Conservation (phyloP, 2,888 invertebrate species). For the Sisyra terminalis region DNA sequence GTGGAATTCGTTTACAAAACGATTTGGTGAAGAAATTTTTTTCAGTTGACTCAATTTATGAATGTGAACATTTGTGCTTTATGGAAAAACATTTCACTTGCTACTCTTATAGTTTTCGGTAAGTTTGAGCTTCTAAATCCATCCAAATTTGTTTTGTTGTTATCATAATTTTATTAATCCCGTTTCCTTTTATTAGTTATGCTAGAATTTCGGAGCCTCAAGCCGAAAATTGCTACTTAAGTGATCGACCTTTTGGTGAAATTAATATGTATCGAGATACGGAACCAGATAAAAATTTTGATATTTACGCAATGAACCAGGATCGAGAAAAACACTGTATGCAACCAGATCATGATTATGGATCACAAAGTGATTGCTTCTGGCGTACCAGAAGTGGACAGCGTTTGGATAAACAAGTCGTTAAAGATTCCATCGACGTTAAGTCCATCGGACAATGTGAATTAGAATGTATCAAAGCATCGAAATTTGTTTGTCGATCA, state of each 20-base stretch:
- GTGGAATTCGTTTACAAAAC: slow-evolving; percentile 57
- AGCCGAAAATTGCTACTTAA: slow-evolving; percentile 62
- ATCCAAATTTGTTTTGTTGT: background rate
- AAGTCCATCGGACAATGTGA: slow-evolving; percentile 65
- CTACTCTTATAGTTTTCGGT: slow-evolving; percentile 63
- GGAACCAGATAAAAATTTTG: slow-evolving; percentile 56
- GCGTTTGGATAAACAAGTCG: slow-evolving; percentile 43
- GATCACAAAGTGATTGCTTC: slow-evolving; percentile 41
- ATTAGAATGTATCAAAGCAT: slow-evolving; percentile 56
- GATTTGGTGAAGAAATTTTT: slow-evolving; percentile 47
- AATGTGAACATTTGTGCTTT: slow-evolving; percentile 61
- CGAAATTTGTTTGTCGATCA: slow-evolving; percentile 60
- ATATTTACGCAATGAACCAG: slow-evolving; percentile 59
- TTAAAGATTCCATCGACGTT: slow-evolving; percentile 46
- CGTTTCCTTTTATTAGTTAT: slow-evolving; percentile 20
- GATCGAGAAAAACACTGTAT: slow-evolving; percentile 31
- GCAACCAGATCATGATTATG: slow-evolving; percentile 14
- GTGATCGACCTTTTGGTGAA: slow-evolving; percentile 49
- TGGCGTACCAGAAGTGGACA: slow-evolving; percentile 64
- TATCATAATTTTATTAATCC: too few species aligned
- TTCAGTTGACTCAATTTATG: slow-evolving; percentile 48
- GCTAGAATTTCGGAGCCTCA: slow-evolving; percentile 33
- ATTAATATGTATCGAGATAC: slow-evolving; percentile 58
- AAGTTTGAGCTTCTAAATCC: too few species aligned
- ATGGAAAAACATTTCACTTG: slow-evolving; percentile 54